Conservation (phyloP, 1,140 invertebrate genomes). For the Aphis gossypii region DNA sequence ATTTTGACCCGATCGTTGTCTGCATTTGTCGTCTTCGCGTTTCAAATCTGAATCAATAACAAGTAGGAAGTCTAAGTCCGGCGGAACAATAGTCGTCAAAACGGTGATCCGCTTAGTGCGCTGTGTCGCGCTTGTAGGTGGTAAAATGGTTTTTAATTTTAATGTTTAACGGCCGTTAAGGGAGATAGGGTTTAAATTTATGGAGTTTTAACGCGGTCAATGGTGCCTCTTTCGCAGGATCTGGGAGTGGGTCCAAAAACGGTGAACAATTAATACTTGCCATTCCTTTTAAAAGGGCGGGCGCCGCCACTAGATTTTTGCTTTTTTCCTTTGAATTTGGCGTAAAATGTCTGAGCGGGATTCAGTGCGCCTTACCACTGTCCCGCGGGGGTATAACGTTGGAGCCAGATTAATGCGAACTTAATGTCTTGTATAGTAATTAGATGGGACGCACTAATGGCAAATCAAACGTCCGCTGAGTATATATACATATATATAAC, state of each 20-base stretch:
- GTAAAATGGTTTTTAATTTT: conserved; percentile 49
- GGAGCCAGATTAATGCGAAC: conserved; percentile 47
- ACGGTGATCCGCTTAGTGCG: neutral
- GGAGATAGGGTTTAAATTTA: conserved; percentile 51
- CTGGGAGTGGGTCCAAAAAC: conserved; percentile 50
- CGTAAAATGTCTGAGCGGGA: neutral
- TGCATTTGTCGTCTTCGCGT: neutral
- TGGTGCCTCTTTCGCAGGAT: neutral
- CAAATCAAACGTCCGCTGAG: conserved; percentile 44
- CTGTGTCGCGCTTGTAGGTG: neutral
- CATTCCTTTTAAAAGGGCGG: conserved; percentile 43
- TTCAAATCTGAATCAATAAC: neutral
- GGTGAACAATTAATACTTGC: conserved; percentile 53
- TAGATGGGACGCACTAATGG: conserved; percentile 49
- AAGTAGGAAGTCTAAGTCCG: neutral
- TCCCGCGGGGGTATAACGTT: neutral
- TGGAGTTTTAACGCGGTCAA: conserved; percentile 51
- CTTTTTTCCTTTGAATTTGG: neutral
- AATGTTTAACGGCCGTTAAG: conserved; percentile 51
- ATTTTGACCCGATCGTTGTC: neutral
- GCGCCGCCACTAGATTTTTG: conserved; percentile 13
- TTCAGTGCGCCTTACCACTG: neutral
- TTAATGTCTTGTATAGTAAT: conserved; percentile 56
- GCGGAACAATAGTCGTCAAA: conserved; percentile 24
- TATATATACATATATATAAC: neutral